Percentiles rank a stretch among this genome's conserved stretches.
Conservation (phyloP, 2,113 vertebrate species). For the Mastomys natalensis region DNA sequence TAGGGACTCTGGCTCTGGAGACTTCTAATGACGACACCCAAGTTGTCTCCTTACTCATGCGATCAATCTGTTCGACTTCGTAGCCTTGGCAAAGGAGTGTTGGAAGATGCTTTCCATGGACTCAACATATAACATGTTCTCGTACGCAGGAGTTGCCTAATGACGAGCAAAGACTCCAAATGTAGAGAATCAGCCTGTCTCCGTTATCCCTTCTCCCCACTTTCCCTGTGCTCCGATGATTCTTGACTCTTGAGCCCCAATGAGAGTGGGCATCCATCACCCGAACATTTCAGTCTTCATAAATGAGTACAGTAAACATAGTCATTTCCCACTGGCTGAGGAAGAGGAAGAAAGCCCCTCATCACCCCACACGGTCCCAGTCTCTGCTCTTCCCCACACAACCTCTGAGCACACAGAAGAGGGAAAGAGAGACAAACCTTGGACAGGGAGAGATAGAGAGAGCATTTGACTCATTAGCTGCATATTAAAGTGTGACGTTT, state of each 20-base stretch:
- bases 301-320: not conserved
- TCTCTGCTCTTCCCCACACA: not conserved
- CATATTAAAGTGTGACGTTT: not conserved
- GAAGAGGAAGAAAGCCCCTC: not conserved
- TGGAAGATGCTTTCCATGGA: not conserved
- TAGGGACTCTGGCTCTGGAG: not conserved
- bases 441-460: constrained; percentile 12
- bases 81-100: not conserved
- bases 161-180: not conserved
- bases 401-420: not conserved
- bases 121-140: not conserved
- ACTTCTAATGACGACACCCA: not conserved
- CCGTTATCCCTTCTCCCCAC: not conserved
- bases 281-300: not conserved
- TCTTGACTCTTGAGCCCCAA: not conserved
- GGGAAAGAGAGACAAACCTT: not conserved
- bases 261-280: not conserved
- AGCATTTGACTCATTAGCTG: constrained; percentile 3
- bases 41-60: not conserved
- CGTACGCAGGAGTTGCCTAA: not conserved
- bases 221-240: not conserved
- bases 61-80: not conserved
- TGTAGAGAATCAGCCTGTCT: not conserved
- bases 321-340: not conserved
- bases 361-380: rapidly evolving